phyloP scores from a whole-genome alignment of 2,888 invertebrate species.

The Sesia apiformis region DNA sequence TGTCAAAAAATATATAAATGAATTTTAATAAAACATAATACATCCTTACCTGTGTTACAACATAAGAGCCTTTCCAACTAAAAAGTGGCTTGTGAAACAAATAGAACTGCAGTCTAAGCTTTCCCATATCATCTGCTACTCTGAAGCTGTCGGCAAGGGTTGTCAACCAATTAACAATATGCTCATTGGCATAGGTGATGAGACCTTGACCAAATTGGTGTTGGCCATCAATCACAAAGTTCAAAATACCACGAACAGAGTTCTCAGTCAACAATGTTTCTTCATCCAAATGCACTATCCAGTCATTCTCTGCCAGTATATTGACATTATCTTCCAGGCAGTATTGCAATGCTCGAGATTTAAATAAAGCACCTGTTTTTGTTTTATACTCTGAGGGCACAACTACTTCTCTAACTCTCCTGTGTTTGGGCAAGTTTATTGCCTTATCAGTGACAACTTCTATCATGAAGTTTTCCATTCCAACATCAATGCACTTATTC shows the following conservation, averaged over 20 bases:
- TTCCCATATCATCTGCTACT: conserved; percentile 98
- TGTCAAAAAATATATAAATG: too few relatives aligned
- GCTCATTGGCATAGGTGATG: conserved; percentile 96
- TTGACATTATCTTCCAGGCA: conserved; percentile 94
- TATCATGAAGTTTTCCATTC: conserved; percentile 95
- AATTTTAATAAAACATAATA: neutral
- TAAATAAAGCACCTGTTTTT: conserved; percentile 93
- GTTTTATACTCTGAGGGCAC: conserved; percentile 91
- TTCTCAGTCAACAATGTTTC: conserved; percentile 96
- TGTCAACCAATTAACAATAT: conserved; percentile 97
- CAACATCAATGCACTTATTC: conserved; percentile 90
- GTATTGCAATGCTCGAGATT: conserved; percentile 95
- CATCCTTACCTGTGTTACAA: conserved; percentile 89
- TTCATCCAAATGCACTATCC: conserved; percentile 98
- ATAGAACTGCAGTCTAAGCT: conserved; percentile 92
- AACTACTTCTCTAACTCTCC: conserved; percentile 89
- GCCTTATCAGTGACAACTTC: conserved; percentile 96
- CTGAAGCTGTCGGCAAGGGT: conserved; percentile 96
- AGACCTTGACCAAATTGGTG: conserved; percentile 97
- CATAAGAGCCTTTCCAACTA: conserved; percentile 98
- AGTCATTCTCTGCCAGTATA: conserved; percentile 88
- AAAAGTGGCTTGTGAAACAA: conserved; percentile 95
- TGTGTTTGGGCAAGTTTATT: conserved; percentile 83
- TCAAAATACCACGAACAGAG: conserved; percentile 90
- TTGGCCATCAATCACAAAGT: conserved; percentile 95